These are phyloP conservation scores for Chromis chromis DNA, from an alignment of 2,797 vertebrate genomes.

Conservation along the genomic window DNA sequence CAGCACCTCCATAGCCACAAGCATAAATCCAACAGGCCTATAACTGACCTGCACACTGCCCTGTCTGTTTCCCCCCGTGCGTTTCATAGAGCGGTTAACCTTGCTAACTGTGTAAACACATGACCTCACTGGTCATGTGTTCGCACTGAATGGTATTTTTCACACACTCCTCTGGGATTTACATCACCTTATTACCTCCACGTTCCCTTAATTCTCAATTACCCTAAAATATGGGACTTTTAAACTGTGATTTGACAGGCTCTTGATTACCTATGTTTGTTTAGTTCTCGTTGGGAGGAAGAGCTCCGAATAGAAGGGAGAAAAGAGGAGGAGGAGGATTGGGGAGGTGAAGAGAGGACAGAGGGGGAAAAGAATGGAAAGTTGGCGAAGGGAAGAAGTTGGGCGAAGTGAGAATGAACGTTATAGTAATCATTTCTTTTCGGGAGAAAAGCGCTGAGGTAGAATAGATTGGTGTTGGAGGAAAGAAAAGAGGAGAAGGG, in stretches of 20 bases:
- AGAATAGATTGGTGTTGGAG: conserved; percentile 49
- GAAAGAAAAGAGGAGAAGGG: conserved; percentile 32
- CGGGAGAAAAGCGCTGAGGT: conserved; percentile 13
- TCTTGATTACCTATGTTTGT: conserved; percentile 72
- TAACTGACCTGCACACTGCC: conserved; percentile 60
- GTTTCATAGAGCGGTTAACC: conserved; percentile 71
- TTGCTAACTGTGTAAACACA: conserved; percentile 79
- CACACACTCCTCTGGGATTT: conserved; percentile 72
- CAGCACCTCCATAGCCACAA: conserved; percentile 40
- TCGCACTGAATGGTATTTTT: conserved; percentile 74
- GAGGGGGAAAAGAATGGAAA: conserved; percentile 42
- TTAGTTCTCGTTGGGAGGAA: conserved; percentile 61
- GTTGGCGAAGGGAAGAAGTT: conserved; percentile 27
- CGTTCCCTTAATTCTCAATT: conserved; percentile 70
- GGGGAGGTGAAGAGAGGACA: conserved; percentile 46
- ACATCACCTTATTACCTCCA: conserved; percentile 66
- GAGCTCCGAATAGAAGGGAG: conserved; percentile 21
- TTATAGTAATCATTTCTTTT: conserved; percentile 51
- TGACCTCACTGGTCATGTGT: conserved; percentile 79
- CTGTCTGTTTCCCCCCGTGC: conserved; percentile 45
- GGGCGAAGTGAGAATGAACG: conserved; percentile 48
- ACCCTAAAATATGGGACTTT: conserved; percentile 64
- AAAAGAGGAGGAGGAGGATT: conserved; percentile 3
- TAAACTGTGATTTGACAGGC: conserved; percentile 63
- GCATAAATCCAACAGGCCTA: conserved; percentile 63